phyloP scores from a whole-genome alignment of 2,888 invertebrate species.

The Amiota communis region DNA sequence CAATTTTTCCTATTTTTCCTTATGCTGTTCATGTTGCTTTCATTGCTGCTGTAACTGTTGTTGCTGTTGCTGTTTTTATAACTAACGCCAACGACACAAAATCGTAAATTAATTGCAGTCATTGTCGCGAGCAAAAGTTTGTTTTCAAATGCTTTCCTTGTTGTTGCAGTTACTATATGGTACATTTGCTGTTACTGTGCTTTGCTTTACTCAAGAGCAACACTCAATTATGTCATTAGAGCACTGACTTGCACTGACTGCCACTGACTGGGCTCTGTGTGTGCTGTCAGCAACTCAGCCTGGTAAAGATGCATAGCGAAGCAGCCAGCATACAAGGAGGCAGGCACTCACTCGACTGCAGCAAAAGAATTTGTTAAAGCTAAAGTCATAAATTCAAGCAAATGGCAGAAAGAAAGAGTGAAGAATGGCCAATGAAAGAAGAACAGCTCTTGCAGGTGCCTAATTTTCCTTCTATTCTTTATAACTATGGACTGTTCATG shows the following conservation, averaged over 20 bases:
- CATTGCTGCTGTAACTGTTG: not conserved
- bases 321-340: slow-evolving; percentile 44
- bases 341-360: too few species aligned
- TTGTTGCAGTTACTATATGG: slow-evolving; percentile 4
- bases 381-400: slow-evolving; percentile 25
- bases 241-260: too few species aligned
- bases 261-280: slow-evolving; percentile 13
- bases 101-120: slow-evolving; percentile 52
- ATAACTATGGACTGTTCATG: not conserved
- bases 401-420: not conserved
- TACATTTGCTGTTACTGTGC: slow-evolving; percentile 32
- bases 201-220: slow-evolving; percentile 16
- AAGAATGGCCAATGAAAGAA: too few species aligned
- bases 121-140: slow-evolving; percentile 32
- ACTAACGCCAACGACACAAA: slow-evolving; percentile 35
- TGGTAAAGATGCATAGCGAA: slow-evolving; percentile 41
- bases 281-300: slow-evolving; percentile 43
- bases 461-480: too few species aligned
- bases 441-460: too few species aligned
- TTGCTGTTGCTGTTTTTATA: not conserved
- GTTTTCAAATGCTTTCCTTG: slow-evolving; percentile 33
- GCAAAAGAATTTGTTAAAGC: slow-evolving; percentile 24
- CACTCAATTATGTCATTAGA: slow-evolving; percentile 51
- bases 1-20: not conserved
- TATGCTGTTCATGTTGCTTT: not conserved